Conservation (phyloP, 1,140 invertebrate species). For the Pseudomyrmex dendroicus region DNA sequence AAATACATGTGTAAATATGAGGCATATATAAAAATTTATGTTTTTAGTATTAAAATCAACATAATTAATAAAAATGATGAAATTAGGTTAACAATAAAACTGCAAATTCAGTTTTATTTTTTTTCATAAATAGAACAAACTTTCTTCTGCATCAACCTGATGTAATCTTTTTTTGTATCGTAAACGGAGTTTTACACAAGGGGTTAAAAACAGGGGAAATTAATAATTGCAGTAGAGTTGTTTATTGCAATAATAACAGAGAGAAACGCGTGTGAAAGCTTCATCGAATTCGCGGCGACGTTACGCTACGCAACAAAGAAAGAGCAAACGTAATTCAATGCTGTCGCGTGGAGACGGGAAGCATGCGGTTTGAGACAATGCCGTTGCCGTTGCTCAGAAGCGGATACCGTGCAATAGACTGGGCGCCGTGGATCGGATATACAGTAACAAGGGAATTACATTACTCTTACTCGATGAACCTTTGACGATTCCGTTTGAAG, state of each 20-base stretch:
- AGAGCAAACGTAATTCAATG: conserved; percentile 58
- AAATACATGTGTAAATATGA: too few species aligned
- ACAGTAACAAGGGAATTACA: conserved; percentile 80
- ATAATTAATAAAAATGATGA: too few species aligned
- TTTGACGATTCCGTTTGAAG: conserved; percentile 84
- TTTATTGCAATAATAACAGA: conserved; percentile 22
- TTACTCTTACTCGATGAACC: conserved; percentile 80
- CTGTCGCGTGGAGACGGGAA: conserved; percentile 51
- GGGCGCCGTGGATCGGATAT: conserved; percentile 59
- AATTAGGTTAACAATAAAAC: too few species aligned
- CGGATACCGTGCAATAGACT: conserved; percentile 53
- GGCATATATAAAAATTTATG: too few species aligned
- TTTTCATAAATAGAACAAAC: too few species aligned
- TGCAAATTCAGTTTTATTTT: too few species aligned
- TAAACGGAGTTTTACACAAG: not conserved
- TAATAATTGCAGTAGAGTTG: conserved; percentile 3
- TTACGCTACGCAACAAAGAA: conserved; percentile 50
- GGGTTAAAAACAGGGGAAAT: not conserved
- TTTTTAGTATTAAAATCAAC: too few species aligned
- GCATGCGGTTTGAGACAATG: conserved; percentile 60
- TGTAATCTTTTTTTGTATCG: too few species aligned
- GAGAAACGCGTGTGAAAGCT: conserved; percentile 34
- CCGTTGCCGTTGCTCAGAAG: conserved; percentile 47
- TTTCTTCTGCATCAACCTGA: too few species aligned
- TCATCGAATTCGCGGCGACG: conserved; percentile 31